Conservation (phyloP, 2,888 invertebrate genomes). For the Erebia aethiops region DNA sequence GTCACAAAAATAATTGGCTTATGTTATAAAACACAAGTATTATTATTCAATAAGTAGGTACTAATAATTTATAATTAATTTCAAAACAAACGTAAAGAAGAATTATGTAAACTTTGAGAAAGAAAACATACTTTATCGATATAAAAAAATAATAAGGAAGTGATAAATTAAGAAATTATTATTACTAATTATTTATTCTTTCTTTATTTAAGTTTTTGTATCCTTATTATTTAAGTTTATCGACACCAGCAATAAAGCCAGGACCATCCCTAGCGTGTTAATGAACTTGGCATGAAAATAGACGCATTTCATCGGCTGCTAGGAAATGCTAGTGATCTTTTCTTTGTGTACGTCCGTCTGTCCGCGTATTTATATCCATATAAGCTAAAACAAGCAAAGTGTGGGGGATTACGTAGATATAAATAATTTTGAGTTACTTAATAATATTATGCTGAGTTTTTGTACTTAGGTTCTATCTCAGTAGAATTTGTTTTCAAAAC, state of each 20-base stretch:
- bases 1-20: no score
- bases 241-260: not conserved
- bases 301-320: conserved; percentile 39
- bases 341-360: conserved; percentile 8
- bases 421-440: not conserved
- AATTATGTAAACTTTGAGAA: no score
- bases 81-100: no score
- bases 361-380: conserved; percentile 10
- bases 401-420: not conserved
- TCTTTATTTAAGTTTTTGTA: no score
- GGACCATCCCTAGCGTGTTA: conserved; percentile 46
- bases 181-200: no score
- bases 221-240: not conserved
- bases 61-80: no score
- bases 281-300: conserved; percentile 52
- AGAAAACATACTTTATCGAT: no score
- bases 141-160: no score
- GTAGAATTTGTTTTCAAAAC: no score
- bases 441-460: not conserved
- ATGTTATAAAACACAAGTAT: no score
- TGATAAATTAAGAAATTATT: no score
- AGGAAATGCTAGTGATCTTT: conserved; percentile 19
- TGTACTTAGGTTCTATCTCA: not conserved
- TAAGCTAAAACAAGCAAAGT: conserved; percentile 3
- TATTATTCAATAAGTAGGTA: no score